Evolutionary conservation across 2,888 invertebrate species (phyloP).

Genomic region (Willowsia nigromaculata): DNA sequence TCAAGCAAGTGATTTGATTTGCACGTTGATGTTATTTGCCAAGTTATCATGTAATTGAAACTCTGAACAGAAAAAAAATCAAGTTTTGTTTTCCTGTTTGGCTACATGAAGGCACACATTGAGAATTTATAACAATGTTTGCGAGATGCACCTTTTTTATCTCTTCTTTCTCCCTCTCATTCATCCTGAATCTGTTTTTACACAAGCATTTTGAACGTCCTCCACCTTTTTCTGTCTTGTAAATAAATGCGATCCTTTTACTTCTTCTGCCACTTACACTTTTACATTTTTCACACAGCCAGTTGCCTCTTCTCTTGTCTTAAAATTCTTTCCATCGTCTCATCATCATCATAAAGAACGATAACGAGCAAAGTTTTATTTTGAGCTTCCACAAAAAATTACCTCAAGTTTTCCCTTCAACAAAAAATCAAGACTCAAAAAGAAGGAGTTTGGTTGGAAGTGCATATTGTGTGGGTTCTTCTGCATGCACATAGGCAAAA

Average conservation of each 20-base stretch:
- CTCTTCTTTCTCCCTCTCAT: background rate
- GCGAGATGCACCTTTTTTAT: background rate
- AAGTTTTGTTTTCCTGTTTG: background rate
- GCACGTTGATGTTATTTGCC: background rate
- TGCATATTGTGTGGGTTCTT: background rate
- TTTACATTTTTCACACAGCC: background rate
- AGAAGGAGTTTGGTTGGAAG: background rate
- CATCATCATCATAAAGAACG: slow-evolving; percentile 38
- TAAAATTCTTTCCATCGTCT: slow-evolving; percentile 53
- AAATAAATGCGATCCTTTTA: background rate
- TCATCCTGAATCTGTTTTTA: background rate
- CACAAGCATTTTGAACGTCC: background rate
- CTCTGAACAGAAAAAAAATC: background rate
- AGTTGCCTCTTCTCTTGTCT: slow-evolving; percentile 3
- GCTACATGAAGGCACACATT: background rate
- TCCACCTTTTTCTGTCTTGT: background rate
- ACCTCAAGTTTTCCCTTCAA: background rate
- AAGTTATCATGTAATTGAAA: background rate
- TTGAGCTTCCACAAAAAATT: background rate
- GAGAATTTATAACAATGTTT: background rate
- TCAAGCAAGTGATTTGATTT: background rate
- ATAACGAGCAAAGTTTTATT: slow-evolving; percentile 62
- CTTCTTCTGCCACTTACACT: background rate
- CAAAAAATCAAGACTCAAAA: background rate
- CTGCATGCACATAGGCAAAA: background rate